Conservation (phyloP, 2,113 vertebrate species). For the Pantherophis guttatus region DNA sequence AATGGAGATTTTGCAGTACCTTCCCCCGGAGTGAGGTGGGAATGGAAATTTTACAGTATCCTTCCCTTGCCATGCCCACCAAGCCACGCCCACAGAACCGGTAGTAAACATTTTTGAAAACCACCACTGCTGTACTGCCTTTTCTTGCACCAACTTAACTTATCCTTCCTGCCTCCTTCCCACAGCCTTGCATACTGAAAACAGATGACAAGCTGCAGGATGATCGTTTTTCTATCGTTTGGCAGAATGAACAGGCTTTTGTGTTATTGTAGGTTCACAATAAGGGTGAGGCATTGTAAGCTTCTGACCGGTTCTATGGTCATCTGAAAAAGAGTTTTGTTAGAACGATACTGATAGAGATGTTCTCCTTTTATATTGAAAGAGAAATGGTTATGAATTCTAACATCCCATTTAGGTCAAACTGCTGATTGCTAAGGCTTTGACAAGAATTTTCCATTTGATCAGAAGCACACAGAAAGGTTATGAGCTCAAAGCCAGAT, state of each 20-base stretch:
- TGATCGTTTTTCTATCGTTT: not conserved
- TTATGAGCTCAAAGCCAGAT: not conserved
- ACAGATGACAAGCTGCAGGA: not conserved
- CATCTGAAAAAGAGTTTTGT: not conserved
- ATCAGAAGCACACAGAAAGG: not conserved
- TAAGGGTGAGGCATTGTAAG: not conserved
- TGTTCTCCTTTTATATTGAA: not conserved
- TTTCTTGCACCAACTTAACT: not conserved
- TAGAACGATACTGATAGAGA: not conserved
- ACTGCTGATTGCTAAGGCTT: not conserved
- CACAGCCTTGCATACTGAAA: not conserved
- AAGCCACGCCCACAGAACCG: too few species aligned
- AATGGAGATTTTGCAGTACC: too few species aligned
- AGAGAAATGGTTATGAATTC: not conserved
- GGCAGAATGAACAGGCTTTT: not conserved
- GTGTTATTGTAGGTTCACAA: not conserved
- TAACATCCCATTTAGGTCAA: not conserved
- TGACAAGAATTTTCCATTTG: not conserved
- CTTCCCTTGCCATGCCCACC: too few species aligned
- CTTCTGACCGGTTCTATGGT: not conserved
- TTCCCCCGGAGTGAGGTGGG: too few species aligned
- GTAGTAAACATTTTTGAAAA: too few species aligned
- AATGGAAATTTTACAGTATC: too few species aligned
- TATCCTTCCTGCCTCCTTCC: not conserved
- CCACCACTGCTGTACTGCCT: not conserved